phyloP scores from a whole-genome alignment of 2,888 invertebrate genomes.

The Hipparchia sbordonii region DNA sequence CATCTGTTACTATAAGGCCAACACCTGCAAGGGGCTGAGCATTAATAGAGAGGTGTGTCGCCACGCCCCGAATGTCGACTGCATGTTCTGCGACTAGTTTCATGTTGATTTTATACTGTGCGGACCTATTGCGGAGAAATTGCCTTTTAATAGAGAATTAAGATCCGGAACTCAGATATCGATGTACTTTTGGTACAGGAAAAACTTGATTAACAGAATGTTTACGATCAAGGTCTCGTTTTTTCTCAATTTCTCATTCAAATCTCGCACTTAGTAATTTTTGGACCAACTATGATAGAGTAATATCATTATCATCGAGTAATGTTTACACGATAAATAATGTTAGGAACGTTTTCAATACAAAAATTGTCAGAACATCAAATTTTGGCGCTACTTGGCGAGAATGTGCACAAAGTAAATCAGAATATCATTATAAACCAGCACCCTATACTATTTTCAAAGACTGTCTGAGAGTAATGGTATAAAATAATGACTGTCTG shows the following conservation, averaged over 20 bases:
- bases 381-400: too few species aligned
- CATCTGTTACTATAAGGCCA: slow-evolving; percentile 33
- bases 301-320: too few species aligned
- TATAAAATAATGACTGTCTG: too few species aligned
- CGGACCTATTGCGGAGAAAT: slow-evolving; percentile 40
- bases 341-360: too few species aligned
- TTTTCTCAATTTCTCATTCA: not conserved
- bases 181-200: not conserved
- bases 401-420: too few species aligned
- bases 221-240: not conserved
- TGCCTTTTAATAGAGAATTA: slow-evolving; percentile 43
- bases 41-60: slow-evolving; percentile 78
- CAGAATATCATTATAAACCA: too few species aligned
- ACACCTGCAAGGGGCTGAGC: slow-evolving; percentile 52
- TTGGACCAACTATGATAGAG: too few species aligned
- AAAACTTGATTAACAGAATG: not conserved
- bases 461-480: too few species aligned
- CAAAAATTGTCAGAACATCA: too few species aligned
- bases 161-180: slow-evolving; percentile 20
- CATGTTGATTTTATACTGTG: slow-evolving; percentile 46
- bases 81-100: slow-evolving; percentile 50
- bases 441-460: too few species aligned
- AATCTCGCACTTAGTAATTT: too few species aligned
- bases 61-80: slow-evolving; percentile 63
- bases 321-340: too few species aligned